Conservation (phyloP, 2,888 invertebrate species). For the Geophilus truncorum region DNA sequence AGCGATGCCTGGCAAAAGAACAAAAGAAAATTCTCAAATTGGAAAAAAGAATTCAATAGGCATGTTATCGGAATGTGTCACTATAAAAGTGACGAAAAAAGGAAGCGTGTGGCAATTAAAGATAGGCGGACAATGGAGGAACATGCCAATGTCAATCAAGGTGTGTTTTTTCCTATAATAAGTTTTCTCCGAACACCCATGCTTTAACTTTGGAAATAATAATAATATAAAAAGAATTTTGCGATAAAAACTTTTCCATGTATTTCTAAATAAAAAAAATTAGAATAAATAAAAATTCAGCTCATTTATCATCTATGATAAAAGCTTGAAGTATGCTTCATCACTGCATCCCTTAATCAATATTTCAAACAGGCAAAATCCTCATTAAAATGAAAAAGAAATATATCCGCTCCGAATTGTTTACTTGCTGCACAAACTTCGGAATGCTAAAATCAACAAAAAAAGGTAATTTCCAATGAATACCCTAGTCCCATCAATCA, state of each 20-base stretch:
- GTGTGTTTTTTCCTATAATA: not conserved
- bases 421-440: not conserved
- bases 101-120: not conserved
- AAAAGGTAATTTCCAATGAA: not conserved
- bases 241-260: not conserved
- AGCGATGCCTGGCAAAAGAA: not conserved
- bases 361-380: slow-evolving; percentile 18
- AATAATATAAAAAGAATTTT: not conserved
- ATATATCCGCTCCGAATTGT: not conserved
- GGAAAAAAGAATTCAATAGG: not conserved
- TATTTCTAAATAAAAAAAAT: not conserved
- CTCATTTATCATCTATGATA: slow-evolving; percentile 14
- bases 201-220: not conserved
- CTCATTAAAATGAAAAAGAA: slow-evolving; percentile 4
- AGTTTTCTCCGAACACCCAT: no score
- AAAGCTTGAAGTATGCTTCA: slow-evolving; percentile 21
- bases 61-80: not conserved
- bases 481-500: not conserved
- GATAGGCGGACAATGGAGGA: not conserved
- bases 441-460: not conserved
- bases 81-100: not conserved
- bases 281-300: slow-evolving; percentile 3
- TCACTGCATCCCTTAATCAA: not conserved
- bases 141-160: slow-evolving; percentile 2
- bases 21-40: not conserved